Base-by-base conservation (phyloP, 2,888 invertebrate genomes). In the Mesorhabditis belari region DNA sequence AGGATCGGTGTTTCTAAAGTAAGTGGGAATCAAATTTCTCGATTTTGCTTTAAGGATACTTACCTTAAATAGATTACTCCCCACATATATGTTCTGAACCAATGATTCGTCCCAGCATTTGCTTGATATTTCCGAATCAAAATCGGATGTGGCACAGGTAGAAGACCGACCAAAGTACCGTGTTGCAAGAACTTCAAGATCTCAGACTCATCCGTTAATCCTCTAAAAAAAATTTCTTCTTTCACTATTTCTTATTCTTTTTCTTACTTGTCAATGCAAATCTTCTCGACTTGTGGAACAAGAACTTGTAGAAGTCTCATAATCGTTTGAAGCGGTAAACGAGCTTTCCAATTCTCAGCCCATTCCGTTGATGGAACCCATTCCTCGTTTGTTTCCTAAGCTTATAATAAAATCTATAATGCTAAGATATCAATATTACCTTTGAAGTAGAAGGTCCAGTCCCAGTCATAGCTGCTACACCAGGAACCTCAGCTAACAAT, bases 81-180 rank as follows among this genome's bases (percentile, higher is more conserved):
- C 96, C 96, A 99, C 88, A 98, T 91, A 82, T 98, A 99, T 0
- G 96, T 98, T 60, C 96, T 86, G 85, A 98, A 98, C 98, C 98
- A 98, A 79, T 94, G 92, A 26, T 95, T 95, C 0, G 98, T 99
- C 65, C 95, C 96, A 44, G 90, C 88, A 84, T 98, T 99, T 55
- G 96, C 69, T 84, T 98, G 98, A 85, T 98, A 98, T 85, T 96
- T 93, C 76, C 98, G 87, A 81, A 98, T 98, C 66, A 98, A 87
- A 83, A 98, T 98, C 6, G 98, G 98, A 85, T 99, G 98, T 5
- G 98, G 98, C 58, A 98, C 98, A 0, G 98, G 98, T 74, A 98
- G 85, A 58, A 98, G 85, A 0, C 98, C 96, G 49, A 98, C 96
- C 70, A 98, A 85, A 0, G 96, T 98, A 64, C 96, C 96, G 83